Conservation (phyloP, 2,797 vertebrate species). For the Lepilemur ruficaudatus region DNA sequence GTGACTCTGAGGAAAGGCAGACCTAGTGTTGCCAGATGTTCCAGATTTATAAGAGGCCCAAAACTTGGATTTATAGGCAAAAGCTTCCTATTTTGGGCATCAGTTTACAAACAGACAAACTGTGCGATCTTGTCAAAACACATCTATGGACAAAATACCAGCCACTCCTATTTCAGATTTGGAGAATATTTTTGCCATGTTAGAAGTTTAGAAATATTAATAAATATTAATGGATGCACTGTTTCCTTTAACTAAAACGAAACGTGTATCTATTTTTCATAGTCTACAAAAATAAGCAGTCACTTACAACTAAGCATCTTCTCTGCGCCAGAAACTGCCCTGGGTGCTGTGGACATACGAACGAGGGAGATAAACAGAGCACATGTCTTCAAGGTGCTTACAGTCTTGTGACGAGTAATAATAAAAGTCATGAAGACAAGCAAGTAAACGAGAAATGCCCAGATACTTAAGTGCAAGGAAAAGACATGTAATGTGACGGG, state of each 20-base stretch:
- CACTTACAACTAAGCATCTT: not conserved
- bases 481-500: accelerated
- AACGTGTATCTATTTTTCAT: not conserved
- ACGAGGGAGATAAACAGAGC: not conserved
- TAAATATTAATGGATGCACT: not conserved
- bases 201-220: not conserved
- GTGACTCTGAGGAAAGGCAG: not conserved
- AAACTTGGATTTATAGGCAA: not conserved
- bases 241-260: not conserved
- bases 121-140: not conserved
- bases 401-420: not conserved
- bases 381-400: not conserved
- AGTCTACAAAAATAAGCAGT: not conserved
- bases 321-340: not conserved
- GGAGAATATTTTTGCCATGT: not conserved
- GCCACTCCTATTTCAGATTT: not conserved
- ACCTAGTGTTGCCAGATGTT: not conserved
- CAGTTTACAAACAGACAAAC: not conserved
- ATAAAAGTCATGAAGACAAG: not conserved
- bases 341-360: no score
- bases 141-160: not conserved
- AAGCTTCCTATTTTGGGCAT: not conserved
- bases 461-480: not conserved
- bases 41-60: not conserved
- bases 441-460: not conserved